Evolutionary conservation across 1,140 invertebrate genomes (phyloP).

Genomic region (Drosophila orena): DNA sequence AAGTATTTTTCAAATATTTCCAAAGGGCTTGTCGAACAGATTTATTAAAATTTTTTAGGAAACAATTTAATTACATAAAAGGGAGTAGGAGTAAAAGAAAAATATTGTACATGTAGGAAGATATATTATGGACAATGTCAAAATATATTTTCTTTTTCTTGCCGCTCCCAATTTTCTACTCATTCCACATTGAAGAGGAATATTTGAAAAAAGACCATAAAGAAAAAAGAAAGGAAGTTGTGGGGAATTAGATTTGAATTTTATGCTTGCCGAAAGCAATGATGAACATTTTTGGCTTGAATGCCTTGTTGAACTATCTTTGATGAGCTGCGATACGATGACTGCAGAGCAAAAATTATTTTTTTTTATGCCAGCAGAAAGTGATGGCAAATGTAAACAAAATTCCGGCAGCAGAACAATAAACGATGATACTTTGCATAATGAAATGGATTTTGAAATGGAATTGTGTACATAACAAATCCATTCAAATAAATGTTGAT

Average conservation of each 20-base stretch:
- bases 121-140: conserved; percentile 29
- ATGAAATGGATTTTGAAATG: conserved; percentile 33
- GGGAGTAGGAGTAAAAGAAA: conserved; percentile 1
- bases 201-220: conserved; percentile 35
- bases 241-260: conserved; percentile 40
- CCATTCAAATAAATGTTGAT: conserved; percentile 8
- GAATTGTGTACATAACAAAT: conserved; percentile 13
- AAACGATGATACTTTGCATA: conserved; percentile 45
- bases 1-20: too few relatives aligned
- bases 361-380: conserved; percentile 31
- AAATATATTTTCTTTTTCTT: conserved; percentile 41
- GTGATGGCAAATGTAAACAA: conserved; percentile 31
- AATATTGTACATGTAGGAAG: not conserved
- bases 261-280: conserved; percentile 22
- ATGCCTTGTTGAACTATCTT: conserved; percentile 40
- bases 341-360: conserved; percentile 29
- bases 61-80: conserved; percentile 4
- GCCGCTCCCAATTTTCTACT: conserved; percentile 6
- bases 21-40: too few relatives aligned
- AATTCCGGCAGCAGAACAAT: conserved; percentile 27
- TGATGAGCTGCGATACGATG: conserved; percentile 45
- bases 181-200: conserved; percentile 39
- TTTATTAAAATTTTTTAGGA: not conserved
- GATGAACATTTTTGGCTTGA: conserved; percentile 18
- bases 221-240: conserved; percentile 16